Base-by-base conservation (phyloP, 2,797 vertebrate genomes). In the Microcaecilia unicolor region DNA sequence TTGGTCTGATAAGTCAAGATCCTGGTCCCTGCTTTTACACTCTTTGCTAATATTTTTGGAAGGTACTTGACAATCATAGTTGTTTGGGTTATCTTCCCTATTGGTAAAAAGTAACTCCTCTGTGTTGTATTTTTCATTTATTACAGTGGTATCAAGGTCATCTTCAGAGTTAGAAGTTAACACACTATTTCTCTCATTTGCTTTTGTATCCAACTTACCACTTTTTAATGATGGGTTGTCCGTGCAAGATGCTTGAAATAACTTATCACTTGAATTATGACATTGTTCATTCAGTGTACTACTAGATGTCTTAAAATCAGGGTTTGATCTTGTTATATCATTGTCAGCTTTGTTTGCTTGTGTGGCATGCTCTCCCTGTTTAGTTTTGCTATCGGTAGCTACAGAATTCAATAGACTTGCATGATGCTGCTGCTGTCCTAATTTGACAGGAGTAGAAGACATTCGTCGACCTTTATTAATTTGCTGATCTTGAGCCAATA, bases 381-480 rank as follows among this genome's bases (percentile, higher is more conserved):
- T 36, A 22, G 39, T 34, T 37, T 22, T 31, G 14, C 31, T 31
- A 26, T 55, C 29, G 14, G 1, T 18, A 43, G 28, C 24, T 15
- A 38, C 3, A 1, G 22, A 2, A 8, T 37, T 31, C 21, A 36
- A 14, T 0, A 1, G 6, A 7, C 28, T 40, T 25, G 28, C 32
- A 20, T 79, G 64, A 10, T 73, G 41, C n/a, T 41, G 41, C n/a
- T 41, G 62, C 20, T 58, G 57, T n/a, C 54, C 64, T 9, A 54
- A 56, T 70, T 96, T 96, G 39, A 98, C 76, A 17, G 95, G 94
- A 3, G 94, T 99, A 51, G 95, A 99, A 40, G 93, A 97, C 35
- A 96, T 85, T 15, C 81, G 81, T 9, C 52, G 51, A 7, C 67
- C 55, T 57, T 64, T 69, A n/a, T 38, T 48, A 22, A 42, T 49